phyloP scores from a whole-genome alignment of 2,888 invertebrate genomes.

The Perithous albicinctus region DNA sequence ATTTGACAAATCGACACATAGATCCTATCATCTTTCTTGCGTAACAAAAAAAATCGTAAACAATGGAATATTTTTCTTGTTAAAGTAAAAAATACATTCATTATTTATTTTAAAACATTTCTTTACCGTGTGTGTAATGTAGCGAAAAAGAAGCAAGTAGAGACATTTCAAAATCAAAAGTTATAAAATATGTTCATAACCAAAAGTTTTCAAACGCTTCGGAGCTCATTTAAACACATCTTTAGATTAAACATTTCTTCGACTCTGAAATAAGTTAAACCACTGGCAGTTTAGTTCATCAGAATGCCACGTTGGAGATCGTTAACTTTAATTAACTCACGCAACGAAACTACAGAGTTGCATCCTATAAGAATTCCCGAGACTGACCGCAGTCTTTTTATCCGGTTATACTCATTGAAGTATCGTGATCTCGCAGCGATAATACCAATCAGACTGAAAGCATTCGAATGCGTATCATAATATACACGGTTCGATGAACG shows the following conservation, averaged over 20 bases:
- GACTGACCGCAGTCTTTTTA: neutral
- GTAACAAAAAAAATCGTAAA: too few species aligned
- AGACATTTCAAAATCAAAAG: too few species aligned
- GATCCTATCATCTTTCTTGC: too few species aligned
- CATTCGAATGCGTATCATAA: conserved; percentile 26
- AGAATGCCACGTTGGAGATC: neutral
- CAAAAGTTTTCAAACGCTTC: too few species aligned
- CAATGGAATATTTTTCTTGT: too few species aligned
- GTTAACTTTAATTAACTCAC: neutral
- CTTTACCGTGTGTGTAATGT: too few species aligned
- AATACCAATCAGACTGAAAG: conserved; percentile 27
- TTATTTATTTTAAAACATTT: too few species aligned
- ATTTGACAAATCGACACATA: too few species aligned
- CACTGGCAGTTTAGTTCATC: neutral
- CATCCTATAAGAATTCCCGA: neutral
- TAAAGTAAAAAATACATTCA: too few species aligned
- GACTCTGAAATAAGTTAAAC: neutral
- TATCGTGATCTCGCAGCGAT: conserved; percentile 38
- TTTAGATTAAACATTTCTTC: neutral
- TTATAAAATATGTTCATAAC: too few species aligned
- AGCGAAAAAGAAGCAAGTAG: too few species aligned
- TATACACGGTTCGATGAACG: conserved; percentile 46
- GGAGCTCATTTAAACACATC: neutral
- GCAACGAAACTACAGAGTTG: neutral
- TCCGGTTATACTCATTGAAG: conserved; percentile 22